phyloP scores from a whole-genome alignment of 1,140 invertebrate species.

The Lutraria rhynchaena region DNA sequence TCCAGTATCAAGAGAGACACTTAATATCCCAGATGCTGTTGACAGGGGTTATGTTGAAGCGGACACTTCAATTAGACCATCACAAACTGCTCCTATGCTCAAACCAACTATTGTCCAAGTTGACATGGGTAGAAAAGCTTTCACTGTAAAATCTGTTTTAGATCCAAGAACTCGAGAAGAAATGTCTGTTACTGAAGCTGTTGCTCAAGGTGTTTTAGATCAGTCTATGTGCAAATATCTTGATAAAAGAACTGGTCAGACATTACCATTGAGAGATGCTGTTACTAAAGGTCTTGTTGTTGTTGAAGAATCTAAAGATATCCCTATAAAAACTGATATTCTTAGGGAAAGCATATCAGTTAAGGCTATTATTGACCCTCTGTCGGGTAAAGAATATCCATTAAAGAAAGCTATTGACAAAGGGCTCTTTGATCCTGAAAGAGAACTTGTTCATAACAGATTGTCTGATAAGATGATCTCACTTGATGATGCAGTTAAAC shows the following conservation, averaged over 20 bases:
- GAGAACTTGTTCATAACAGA: constrained; percentile 76
- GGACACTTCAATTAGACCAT: constrained; percentile 37
- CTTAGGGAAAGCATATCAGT: constrained; percentile 90
- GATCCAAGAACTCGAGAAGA: constrained; percentile 89
- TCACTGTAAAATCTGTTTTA: constrained; percentile 88
- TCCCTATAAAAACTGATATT: constrained; percentile 89
- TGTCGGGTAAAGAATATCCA: constrained; percentile 87
- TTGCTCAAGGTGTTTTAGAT: constrained; percentile 87
- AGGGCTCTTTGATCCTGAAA: constrained; percentile 82
- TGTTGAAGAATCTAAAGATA: constrained; percentile 56
- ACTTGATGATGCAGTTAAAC: constrained; percentile 87
- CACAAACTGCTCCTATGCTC: constrained; percentile 27
- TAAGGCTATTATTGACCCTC: constrained; percentile 74
- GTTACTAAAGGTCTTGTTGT: constrained; percentile 82
- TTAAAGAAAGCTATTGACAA: constrained; percentile 92
- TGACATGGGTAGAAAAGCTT: constrained; percentile 62
- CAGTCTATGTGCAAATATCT: constrained; percentile 76
- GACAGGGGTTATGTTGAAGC: constrained; percentile 89
- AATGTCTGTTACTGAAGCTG: constrained; percentile 91
- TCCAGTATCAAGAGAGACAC: constrained; percentile 86
- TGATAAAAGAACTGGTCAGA: constrained; percentile 91
- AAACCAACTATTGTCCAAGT: constrained; percentile 57
- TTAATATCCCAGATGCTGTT: constrained; percentile 90
- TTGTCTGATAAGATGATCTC: constrained; percentile 74
- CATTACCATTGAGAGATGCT: constrained; percentile 91